These are phyloP conservation scores for Alauda arvensis DNA, from an alignment of 2,797 vertebrate genomes.

Conservation along the genomic window DNA sequence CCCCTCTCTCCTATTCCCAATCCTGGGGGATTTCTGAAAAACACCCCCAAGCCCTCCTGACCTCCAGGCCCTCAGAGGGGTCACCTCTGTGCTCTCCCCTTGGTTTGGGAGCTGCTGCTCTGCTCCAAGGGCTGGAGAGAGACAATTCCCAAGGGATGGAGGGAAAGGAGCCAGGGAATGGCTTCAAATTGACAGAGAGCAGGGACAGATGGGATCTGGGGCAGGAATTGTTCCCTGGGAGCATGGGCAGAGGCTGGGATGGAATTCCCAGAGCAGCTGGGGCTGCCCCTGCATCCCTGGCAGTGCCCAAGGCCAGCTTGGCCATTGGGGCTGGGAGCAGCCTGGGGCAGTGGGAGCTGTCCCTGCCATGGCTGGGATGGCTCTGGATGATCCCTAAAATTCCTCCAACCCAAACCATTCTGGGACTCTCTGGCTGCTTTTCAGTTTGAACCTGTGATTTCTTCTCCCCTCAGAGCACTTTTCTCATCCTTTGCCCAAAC, in stretches of 20 bases:
- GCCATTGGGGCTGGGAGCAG: too few species aligned
- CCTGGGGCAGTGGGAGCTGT: background rate
- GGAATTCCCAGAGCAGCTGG: too few species aligned
- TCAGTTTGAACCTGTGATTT: background rate
- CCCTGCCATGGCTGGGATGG: background rate
- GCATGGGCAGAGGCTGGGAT: too few species aligned
- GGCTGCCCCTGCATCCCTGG: too few species aligned
- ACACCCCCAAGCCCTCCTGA: rapidly evolving
- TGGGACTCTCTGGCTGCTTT: background rate
- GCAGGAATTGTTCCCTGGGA: background rate
- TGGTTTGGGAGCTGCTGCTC: background rate
- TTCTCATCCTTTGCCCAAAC: background rate
- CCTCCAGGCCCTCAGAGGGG: background rate
- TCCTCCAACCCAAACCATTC: background rate
- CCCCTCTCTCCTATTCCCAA: rapidly evolving
- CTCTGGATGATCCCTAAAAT: background rate
- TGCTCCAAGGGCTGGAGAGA: background rate
- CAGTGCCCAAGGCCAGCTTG: too few species aligned
- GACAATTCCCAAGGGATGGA: background rate
- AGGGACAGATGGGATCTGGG: rapidly evolving
- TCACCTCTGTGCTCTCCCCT: background rate
- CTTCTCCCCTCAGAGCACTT: background rate
- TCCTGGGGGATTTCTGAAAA: background rate
- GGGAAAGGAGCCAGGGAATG: background rate
- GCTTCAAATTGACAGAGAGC: rapidly evolving